Percentiles rank a stretch among this genome's conserved stretches.
These are phyloP conservation scores for Rissa tridactyla DNA, from an alignment of 2,113 vertebrate genomes.

Conservation along the genomic window DNA sequence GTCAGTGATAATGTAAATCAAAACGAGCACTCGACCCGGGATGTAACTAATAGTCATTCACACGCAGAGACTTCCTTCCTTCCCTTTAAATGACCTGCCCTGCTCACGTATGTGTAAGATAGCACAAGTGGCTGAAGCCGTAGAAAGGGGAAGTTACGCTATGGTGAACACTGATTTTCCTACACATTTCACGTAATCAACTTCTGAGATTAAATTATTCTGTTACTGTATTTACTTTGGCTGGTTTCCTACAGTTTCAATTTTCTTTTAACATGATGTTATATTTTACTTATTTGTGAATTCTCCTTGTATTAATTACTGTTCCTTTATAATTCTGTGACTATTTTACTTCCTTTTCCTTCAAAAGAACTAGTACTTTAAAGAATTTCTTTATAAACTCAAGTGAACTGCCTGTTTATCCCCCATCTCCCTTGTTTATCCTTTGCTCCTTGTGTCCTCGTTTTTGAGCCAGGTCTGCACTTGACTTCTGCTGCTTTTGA, in stretches of 20 bases:
- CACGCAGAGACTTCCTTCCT: not conserved
- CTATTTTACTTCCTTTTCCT: not conserved
- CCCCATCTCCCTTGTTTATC: not conserved
- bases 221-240: not conserved
- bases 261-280: not conserved
- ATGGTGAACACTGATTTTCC: not conserved
- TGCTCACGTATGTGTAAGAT: not conserved
- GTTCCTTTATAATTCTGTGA: not conserved
- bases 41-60: not conserved
- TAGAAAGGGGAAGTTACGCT: not conserved
- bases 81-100: not conserved
- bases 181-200: not conserved
- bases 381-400: not conserved
- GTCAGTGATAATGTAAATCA: not conserved
- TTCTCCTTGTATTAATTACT: not conserved
- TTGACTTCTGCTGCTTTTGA: not conserved
- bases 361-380: not conserved
- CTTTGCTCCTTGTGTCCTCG: not conserved
- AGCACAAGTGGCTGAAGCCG: not conserved
- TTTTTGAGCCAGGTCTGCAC: not conserved
- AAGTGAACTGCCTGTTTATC: not conserved
- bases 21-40: fast-evolving
- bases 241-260: not conserved
- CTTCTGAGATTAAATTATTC: not conserved
- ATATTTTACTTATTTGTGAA: not conserved